phyloP scores from a whole-genome alignment of 2,113 vertebrate species.

The Anoplopoma fimbria region DNA sequence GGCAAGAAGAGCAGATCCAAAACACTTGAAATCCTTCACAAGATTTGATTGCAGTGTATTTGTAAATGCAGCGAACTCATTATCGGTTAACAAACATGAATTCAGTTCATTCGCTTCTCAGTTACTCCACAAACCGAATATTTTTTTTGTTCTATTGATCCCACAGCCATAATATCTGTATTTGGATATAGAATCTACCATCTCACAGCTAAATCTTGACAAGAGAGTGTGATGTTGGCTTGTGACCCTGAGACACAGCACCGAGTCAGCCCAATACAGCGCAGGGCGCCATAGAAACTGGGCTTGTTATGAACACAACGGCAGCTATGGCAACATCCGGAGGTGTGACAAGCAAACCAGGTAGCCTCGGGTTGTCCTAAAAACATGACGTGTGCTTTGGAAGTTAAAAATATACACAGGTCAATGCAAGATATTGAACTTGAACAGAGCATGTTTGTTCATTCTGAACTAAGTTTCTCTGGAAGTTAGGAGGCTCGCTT shows the following conservation, averaged over 20 bases:
- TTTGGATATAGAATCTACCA: constrained; percentile 59
- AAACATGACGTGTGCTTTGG: constrained; percentile 69
- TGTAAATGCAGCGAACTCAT: background rate
- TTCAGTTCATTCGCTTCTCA: constrained; percentile 7
- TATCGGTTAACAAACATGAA: background rate
- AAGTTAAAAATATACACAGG: constrained; percentile 66
- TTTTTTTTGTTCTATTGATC: background rate
- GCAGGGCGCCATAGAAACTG: constrained; percentile 61
- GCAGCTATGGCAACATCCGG: constrained; percentile 75
- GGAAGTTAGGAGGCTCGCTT: constrained; percentile 53
- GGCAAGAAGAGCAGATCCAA: background rate
- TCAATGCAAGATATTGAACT: constrained; percentile 52
- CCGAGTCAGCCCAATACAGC: constrained; percentile 3
- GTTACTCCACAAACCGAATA: background rate
- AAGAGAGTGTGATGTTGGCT: constrained; percentile 76
- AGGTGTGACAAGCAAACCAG: constrained; percentile 72
- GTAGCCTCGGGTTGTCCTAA: constrained; percentile 61
- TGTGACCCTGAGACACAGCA: constrained; percentile 45
- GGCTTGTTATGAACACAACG: constrained; percentile 77
- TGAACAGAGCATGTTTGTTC: constrained; percentile 66
- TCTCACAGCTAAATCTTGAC: constrained; percentile 54
- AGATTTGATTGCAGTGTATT: background rate
- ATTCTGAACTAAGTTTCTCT: constrained; percentile 31
- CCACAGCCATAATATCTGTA: constrained; percentile 42
- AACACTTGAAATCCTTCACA: background rate